Percentiles rank a stretch among this genome's conserved stretches.
Evolutionary conservation across 2,797 vertebrate genomes (phyloP).

Genomic region (Helarctos malayanus): DNA sequence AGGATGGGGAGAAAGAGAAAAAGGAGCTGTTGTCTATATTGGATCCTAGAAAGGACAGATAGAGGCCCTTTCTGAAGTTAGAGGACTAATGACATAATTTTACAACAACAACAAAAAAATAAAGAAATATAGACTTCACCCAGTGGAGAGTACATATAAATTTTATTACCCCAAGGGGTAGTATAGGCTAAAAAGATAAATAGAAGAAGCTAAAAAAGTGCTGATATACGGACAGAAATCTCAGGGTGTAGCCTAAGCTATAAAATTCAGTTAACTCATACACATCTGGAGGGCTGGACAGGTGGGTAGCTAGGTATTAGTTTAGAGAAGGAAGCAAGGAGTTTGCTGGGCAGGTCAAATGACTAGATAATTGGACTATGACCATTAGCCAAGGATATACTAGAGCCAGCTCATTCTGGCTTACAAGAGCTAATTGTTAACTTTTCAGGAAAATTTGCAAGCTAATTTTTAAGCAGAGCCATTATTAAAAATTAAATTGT

Average conservation of each 20-base stretch:
- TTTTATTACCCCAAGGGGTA: slow-evolving; percentile 30
- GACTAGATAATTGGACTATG: slow-evolving; percentile 12
- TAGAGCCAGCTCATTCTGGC: not conserved
- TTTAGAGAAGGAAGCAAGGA: slow-evolving; percentile 47
- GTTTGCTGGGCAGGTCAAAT: slow-evolving; percentile 43
- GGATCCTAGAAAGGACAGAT: not conserved
- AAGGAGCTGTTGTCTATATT: slow-evolving; percentile 24
- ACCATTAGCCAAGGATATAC: not conserved
- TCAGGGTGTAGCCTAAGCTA: not conserved
- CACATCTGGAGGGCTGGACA: not conserved
- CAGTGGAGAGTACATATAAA: slow-evolving; percentile 22
- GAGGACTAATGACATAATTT: slow-evolving; percentile 15
- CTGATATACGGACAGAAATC: slow-evolving; percentile 25
- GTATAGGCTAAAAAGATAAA: slow-evolving; percentile 42
- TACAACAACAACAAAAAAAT: slow-evolving; percentile 60
- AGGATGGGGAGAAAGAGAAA: slow-evolving; percentile 11
- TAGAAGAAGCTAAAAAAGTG: slow-evolving; percentile 51
- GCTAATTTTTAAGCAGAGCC: slow-evolving; percentile 28
- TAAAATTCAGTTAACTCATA: slow-evolving; percentile 57
- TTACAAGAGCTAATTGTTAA: not conserved
- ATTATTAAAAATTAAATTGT: slow-evolving; percentile 56
- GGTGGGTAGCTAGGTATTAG: not conserved
- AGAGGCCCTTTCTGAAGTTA: not conserved
- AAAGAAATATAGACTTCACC: not conserved
- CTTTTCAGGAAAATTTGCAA: slow-evolving; percentile 55